phyloP scores from a whole-genome alignment of 2,888 invertebrate genomes.

The Globia sparganii region DNA sequence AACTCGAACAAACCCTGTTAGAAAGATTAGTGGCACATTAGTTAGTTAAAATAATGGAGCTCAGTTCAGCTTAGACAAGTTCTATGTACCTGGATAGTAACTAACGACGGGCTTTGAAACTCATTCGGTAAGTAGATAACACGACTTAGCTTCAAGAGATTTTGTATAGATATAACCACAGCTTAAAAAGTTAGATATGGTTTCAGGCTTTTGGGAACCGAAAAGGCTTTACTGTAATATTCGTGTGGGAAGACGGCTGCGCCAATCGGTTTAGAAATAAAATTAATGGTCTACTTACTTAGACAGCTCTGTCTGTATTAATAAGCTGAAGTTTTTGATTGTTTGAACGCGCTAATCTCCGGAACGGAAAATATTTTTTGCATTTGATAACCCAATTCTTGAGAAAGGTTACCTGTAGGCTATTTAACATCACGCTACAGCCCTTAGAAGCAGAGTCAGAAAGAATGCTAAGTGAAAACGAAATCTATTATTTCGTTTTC shows the following conservation, averaged over 20 bases:
- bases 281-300: not conserved
- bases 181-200: not conserved
- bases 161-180: not conserved
- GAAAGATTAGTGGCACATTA: conserved; percentile 38
- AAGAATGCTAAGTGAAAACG: no score
- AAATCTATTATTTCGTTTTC: no score
- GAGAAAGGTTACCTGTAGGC: no score
- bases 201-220: not conserved
- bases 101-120: conserved; percentile 28
- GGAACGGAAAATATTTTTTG: no score
- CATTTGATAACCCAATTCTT: no score
- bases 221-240: not conserved
- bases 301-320: not conserved
- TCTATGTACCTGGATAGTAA: conserved; percentile 14
- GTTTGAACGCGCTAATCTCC: no score
- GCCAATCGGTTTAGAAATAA: not conserved
- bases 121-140: conserved; percentile 31
- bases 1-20: conserved; percentile 7
- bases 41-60: conserved; percentile 30
- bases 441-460: no score
- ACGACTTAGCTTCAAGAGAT: conserved; percentile 3
- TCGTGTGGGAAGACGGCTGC: not conserved
- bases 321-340: no score
- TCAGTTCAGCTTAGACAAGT: conserved; percentile 38
- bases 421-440: no score